These are phyloP conservation scores for Nasonovia ribisnigri DNA, from an alignment of 2,888 invertebrate genomes.

Conservation along the genomic window DNA sequence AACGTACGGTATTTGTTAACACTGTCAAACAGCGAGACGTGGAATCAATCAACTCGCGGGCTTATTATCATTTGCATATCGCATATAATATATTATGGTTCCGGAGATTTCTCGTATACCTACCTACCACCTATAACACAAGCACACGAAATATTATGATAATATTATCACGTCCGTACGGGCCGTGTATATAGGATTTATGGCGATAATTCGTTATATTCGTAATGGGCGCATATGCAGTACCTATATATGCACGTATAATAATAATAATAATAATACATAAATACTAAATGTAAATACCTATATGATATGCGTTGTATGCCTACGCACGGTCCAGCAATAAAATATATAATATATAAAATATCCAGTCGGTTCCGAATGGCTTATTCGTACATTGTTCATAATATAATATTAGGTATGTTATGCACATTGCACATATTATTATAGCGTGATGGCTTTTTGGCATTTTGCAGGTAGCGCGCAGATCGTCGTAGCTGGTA, in stretches of 20 bases:
- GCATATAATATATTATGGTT: background rate
- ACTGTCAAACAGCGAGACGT: constrained; percentile 45
- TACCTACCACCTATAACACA: background rate
- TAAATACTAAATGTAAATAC: background rate
- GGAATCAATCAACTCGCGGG: constrained; percentile 58
- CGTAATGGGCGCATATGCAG: background rate
- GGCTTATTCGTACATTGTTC: background rate
- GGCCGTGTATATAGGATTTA: background rate
- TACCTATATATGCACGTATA: background rate
- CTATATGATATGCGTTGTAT: background rate
- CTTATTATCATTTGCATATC: constrained; percentile 38
- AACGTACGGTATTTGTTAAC: constrained; percentile 58
- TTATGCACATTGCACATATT: background rate
- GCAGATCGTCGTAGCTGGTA: background rate
- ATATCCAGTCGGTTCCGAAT: background rate
- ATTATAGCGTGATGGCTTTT: background rate
- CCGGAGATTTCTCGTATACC: background rate
- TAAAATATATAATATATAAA: background rate
- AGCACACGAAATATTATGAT: background rate
- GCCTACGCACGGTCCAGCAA: background rate
- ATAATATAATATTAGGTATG: background rate
- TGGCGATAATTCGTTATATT: background rate
- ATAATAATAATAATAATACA: background rate
- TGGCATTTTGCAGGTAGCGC: background rate
- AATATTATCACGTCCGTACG: background rate